Base-by-base conservation (phyloP, 2,113 vertebrate genomes). In the Anoplopoma fimbria region DNA sequence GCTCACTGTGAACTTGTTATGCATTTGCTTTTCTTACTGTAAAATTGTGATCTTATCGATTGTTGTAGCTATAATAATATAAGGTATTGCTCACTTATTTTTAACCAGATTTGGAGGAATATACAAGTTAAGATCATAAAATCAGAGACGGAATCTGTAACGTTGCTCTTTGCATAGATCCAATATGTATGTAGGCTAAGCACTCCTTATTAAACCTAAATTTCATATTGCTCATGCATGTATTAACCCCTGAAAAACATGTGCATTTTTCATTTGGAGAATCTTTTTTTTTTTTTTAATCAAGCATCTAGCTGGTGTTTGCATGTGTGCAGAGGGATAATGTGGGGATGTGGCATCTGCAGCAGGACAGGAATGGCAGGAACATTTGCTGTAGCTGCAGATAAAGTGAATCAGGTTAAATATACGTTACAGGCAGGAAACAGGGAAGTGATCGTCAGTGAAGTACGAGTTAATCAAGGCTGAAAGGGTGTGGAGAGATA, bases 261-360 rank as follows among this genome's bases (percentile, higher is more conserved):
- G 31, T 58, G 61, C 17, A 10, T 42, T 47, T 53, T 61, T 33
- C 5, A 36, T 42, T 27, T 60, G 0, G 25, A 63, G 45, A 36
- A 51, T 38, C n/a, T n/a, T 8, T 64, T 57, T 70, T 70, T 9
- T 60, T 51, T 51, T 0, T 38, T 2, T 9, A 23, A 42, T 40
- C 3, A 38, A 42, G 13, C 4, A 61, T 58, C 1, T 14, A 42
- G 61, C 14, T 53, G 71, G 58, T 61, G 25, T 77, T 62, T 67
- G 71, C n/a, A 68, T 69, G 73, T 73, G 34, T 36, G 23, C 12
- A 55, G 42, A 82, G 6, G 40, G 49, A 34, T 49, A 6, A 55
- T 58, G 36, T 36, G 51, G 3, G 31, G 69, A 79, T 70, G 51
- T 75, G 57, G 23, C 9, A 36, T 33, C 69, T 81, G 47, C 34